These are phyloP conservation scores for Camponotus vicinus DNA, from an alignment of 1,140 invertebrate genomes.

Conservation along the genomic window DNA sequence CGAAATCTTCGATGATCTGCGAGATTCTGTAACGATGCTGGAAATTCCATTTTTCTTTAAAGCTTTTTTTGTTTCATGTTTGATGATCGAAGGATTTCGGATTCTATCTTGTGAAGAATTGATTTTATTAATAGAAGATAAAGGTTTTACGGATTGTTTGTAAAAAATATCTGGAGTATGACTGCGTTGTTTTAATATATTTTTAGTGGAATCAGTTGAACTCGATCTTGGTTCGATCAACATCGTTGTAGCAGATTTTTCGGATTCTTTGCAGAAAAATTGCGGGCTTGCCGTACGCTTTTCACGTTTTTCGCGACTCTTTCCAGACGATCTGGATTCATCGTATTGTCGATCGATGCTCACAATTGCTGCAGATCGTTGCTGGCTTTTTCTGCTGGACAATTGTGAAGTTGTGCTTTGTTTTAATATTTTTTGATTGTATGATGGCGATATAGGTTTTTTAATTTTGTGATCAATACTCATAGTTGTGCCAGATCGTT, in stretches of 20 bases:
- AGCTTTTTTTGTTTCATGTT: neutral
- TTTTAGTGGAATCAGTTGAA: neutral
- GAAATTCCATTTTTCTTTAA: neutral
- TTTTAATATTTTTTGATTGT: neutral
- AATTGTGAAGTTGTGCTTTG: neutral
- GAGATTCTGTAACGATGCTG: neutral
- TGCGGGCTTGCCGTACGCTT: constrained; percentile 35
- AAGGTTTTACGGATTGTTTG: neutral
- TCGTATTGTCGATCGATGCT: neutral
- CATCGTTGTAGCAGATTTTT: constrained; percentile 29
- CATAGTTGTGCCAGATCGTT: neutral
- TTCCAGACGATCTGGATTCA: neutral
- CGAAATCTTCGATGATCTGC: constrained; percentile 36
- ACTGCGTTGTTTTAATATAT: constrained; percentile 10
- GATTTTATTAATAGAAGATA: neutral
- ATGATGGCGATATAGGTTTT: neutral
- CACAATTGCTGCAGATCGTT: neutral
- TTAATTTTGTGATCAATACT: neutral
- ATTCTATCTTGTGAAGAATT: neutral
- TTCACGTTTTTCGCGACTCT: neutral
- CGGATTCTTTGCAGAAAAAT: constrained; percentile 40
- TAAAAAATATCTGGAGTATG: neutral
- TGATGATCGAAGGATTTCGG: neutral
- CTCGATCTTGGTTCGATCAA: neutral
- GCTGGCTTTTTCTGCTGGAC: neutral